Percentiles rank a stretch among this genome's conserved stretches.
Evolutionary conservation across 2,888 invertebrate species (phyloP).

Genomic region (Acronicta psi): DNA sequence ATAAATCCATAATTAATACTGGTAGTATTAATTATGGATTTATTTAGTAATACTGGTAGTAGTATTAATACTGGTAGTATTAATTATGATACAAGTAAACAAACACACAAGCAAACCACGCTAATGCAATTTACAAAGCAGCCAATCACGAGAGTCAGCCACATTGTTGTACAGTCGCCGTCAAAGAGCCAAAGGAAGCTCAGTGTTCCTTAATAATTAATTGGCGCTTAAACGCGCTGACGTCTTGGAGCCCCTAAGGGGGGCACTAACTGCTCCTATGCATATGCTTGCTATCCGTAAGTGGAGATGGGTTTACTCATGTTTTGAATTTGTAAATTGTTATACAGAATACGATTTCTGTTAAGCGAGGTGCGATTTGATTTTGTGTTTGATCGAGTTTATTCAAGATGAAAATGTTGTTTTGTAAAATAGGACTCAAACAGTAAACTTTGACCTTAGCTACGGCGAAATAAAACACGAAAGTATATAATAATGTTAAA

Average conservation of each 20-base stretch:
- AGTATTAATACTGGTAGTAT: conserved; percentile 23
- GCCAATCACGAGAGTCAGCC: conserved; percentile 84
- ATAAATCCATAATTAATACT: no score
- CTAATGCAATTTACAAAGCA: conserved; percentile 85
- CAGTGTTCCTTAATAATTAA: conserved; percentile 86
- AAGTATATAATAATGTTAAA: no score
- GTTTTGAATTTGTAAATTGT: conserved; percentile 63
- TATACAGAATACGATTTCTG: conserved; percentile 50
- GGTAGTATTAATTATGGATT: no score
- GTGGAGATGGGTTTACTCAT: conserved; percentile 66
- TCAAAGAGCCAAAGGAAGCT: conserved; percentile 87
- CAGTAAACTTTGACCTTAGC: neutral
- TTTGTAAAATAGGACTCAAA: neutral
- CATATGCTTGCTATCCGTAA: conserved; percentile 71
- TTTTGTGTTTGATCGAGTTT: conserved; percentile 18
- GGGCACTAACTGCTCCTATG: conserved; percentile 80
- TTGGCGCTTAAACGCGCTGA: conserved; percentile 87
- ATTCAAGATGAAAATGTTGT: conserved; percentile 1
- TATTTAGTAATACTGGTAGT: no score
- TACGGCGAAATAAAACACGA: neutral
- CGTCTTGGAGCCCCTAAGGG: conserved; percentile 81
- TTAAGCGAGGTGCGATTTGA: conserved; percentile 15
- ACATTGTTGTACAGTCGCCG: conserved; percentile 85
- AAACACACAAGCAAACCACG: conserved; percentile 69
- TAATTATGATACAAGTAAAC: conserved; percentile 38